Percentiles rank a stretch among this genome's conserved stretches.
Evolutionary conservation across 2,888 invertebrate genomes (phyloP).

Genomic region (Carabus problematicus): DNA sequence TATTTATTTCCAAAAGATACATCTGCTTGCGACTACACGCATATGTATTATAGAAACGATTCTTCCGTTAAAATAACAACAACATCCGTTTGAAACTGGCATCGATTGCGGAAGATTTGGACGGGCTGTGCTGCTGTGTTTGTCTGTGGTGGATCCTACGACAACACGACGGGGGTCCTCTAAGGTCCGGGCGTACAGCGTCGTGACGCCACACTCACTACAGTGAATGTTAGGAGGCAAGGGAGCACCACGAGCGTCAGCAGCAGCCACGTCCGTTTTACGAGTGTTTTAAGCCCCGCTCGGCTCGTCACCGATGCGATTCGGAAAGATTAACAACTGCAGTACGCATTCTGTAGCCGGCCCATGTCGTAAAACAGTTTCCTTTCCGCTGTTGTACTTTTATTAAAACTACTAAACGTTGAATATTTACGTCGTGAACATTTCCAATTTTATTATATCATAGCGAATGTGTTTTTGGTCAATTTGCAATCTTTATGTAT

Average conservation of each 20-base stretch:
- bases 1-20: no score
- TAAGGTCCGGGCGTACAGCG: not conserved
- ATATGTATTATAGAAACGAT: no score
- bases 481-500: slow-evolving; percentile 35
- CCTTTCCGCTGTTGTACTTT: slow-evolving; percentile 24
- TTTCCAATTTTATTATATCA: slow-evolving; percentile 27
- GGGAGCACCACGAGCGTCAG: not conserved
- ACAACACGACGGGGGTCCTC: not conserved
- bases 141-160: not conserved
- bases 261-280: slow-evolving; percentile 21
- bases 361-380: slow-evolving; percentile 23
- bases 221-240: not conserved
- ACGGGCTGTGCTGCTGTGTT: not conserved
- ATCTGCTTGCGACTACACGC: no score
- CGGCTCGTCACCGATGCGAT: slow-evolving; percentile 36
- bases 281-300: slow-evolving; percentile 32
- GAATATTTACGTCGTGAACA: slow-evolving; percentile 34
- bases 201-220: slow-evolving; percentile 1
- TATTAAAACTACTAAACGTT: slow-evolving; percentile 38
- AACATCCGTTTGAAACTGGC: slow-evolving; percentile 3
- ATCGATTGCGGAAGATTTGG: slow-evolving; percentile 3
- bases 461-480: slow-evolving; percentile 34
- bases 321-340: slow-evolving; percentile 36
- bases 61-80: no score
- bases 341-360: slow-evolving; percentile 27